Percentiles rank a stretch among this genome's conserved stretches.
These are phyloP conservation scores for Sycophaga agraensis DNA, from an alignment of 1,140 invertebrate species.

Conservation along the genomic window DNA sequence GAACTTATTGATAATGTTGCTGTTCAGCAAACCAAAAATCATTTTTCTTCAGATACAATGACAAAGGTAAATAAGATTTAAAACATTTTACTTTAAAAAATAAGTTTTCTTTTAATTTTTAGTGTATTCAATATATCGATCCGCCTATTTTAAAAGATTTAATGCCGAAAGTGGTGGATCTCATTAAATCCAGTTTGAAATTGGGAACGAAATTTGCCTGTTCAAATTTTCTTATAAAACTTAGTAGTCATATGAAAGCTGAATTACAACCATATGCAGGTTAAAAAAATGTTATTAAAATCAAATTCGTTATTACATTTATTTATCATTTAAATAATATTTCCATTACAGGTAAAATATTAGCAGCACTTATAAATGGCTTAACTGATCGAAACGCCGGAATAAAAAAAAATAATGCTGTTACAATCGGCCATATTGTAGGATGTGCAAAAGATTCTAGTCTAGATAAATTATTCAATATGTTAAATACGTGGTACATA, in stretches of 20 bases:
- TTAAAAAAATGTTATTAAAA: constrained; percentile 31
- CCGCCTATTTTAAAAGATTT: constrained; percentile 74
- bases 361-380: constrained; percentile 75
- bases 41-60: constrained; percentile 86
- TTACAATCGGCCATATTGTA: constrained; percentile 82
- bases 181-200: constrained; percentile 77
- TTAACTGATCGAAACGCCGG: constrained; percentile 80
- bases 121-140: constrained; percentile 85
- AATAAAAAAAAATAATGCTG: constrained; percentile 80
- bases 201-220: constrained; percentile 84
- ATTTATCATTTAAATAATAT: too few relatives aligned
- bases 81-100: not conserved
- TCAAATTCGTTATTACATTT: too few relatives aligned
- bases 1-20: constrained; percentile 76
- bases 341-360: constrained; percentile 67
- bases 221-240: constrained; percentile 78
- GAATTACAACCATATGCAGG: constrained; percentile 68
- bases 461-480: constrained; percentile 81
- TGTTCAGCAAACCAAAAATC: constrained; percentile 75
- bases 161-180: constrained; percentile 77
- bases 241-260: constrained; percentile 60
- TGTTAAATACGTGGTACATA: constrained; percentile 78
- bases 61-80: constrained; percentile 64
- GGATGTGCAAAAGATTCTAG: constrained; percentile 84
- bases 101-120: constrained; percentile 38